A percentile compares a stretch with the other conserved stretches of the same genome.
These are phyloP conservation scores for Drymodes brunneopygia DNA, from an alignment of 2,113 vertebrate genomes.

Conservation along the genomic window DNA sequence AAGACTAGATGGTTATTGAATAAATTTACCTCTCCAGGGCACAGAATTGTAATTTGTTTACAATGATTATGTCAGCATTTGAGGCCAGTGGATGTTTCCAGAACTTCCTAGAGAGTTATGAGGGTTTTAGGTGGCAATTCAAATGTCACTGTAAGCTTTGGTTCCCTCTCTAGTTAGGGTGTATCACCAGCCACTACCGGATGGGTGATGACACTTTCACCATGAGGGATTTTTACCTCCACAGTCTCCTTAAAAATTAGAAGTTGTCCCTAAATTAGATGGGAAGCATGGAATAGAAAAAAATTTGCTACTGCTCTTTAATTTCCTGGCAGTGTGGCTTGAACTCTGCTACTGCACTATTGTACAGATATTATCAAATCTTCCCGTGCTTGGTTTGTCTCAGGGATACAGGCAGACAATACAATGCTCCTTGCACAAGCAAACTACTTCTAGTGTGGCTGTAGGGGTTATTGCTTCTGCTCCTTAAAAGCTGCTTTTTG, in stretches of 20 bases:
- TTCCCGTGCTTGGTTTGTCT: neutral
- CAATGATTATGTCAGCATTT: neutral
- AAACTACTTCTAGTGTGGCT: neutral
- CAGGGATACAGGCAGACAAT: neutral
- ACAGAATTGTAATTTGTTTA: neutral
- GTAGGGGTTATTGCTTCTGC: neutral
- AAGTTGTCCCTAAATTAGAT: neutral
- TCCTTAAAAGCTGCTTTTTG: neutral
- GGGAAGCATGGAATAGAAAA: neutral
- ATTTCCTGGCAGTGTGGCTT: neutral
- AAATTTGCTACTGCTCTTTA: neutral
- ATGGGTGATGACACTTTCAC: accelerated
- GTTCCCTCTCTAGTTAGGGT: neutral
- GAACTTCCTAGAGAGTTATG: neutral
- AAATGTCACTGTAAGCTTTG: neutral
- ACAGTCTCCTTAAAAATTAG: neutral
- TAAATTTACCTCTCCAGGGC: neutral
- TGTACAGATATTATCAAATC: neutral
- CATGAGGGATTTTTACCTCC: neutral
- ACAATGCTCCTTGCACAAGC: neutral
- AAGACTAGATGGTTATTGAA: neutral
- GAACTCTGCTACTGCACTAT: accelerated
- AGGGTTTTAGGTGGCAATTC: neutral
- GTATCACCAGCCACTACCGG: neutral
- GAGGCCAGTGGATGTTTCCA: neutral